Evolutionary conservation across 2,888 invertebrate genomes (phyloP), one percentile per base, ranked within the genome.

Genomic region (Escarpia spicata): DNA sequence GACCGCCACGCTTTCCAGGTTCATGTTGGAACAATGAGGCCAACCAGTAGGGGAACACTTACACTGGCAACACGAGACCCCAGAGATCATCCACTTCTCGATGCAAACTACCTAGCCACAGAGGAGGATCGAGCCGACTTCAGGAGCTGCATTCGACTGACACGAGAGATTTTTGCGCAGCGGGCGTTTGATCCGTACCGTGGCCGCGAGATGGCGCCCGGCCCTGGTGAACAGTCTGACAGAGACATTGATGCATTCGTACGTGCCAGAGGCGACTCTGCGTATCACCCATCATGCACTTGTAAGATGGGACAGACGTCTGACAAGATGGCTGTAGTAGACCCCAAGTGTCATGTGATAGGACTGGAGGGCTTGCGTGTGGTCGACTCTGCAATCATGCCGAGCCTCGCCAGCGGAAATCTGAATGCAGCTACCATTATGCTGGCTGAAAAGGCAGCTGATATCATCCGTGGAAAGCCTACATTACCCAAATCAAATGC

Each of bases 91-190:
- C 99, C 99, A 0, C 96, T 98, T 52, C 98, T 99, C 96, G 98
- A 99, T 96, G 98, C 99, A 2, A 98, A 99, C 95, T 99, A 99
- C 96, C 98, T 99, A 93, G 96, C 97, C 89, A 96, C 97, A 3
- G 95, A 96, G 1, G 96, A 97, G 91, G 98, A 98, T 95, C 96
- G 90, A 9, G 92, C 94, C 75, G 96, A 96, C 75, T 95, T 96
- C 94, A 93, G 96, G 52, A 94, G 94, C 31, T 93, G 94, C 90
- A 93, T 96, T 37, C 94, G 94, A 89, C 94, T 96, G 26, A 94
- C 95, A 0, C 93, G 96, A 89, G 96, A 96, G 93, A 95, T 96
- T 37, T 95, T 96, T 93, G 94, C 95, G 6, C 96, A 96, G 94
- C 95, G 96, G 91, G 96, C 96, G 0, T 96, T 96, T 93, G 95